Percentiles rank a stretch among this genome's conserved stretches.
These are phyloP conservation scores for Drosophila ananassae DNA, from an alignment of 1,140 invertebrate species.

Conservation along the genomic window DNA sequence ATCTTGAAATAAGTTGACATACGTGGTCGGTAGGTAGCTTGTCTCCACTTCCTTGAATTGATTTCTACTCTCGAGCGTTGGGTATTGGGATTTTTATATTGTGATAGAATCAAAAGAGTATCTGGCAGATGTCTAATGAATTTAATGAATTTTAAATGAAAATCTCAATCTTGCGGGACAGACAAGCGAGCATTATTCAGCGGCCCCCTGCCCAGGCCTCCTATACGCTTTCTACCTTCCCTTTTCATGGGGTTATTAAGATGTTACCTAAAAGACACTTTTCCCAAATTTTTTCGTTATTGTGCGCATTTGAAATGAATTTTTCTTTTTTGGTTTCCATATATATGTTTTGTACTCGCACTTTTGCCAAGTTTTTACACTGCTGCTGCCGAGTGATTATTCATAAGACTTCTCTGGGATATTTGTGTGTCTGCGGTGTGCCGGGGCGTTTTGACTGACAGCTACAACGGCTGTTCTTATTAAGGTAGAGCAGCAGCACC, in stretches of 20 bases:
- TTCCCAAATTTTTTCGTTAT: slow-evolving; percentile 18
- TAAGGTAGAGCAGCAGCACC: slow-evolving; percentile 42
- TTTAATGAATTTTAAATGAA: slow-evolving; percentile 35
- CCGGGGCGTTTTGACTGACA: slow-evolving; percentile 68
- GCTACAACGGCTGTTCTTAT: slow-evolving; percentile 58
- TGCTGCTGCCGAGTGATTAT: slow-evolving; percentile 62
- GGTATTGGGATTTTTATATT: slow-evolving; percentile 22
- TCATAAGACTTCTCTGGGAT: slow-evolving; percentile 58
- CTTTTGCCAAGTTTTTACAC: slow-evolving; percentile 68
- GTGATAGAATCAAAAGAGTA: slow-evolving; percentile 23
- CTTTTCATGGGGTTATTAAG: slow-evolving; percentile 57
- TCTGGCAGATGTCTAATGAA: slow-evolving; percentile 37
- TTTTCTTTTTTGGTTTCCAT: slow-evolving; percentile 38
- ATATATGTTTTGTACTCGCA: slow-evolving; percentile 34
- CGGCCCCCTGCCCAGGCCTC: slow-evolving; percentile 5
- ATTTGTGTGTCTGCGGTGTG: slow-evolving; percentile 38
- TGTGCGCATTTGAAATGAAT: slow-evolving; percentile 57
- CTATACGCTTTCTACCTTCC: slow-evolving; percentile 24
- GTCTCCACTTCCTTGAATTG: slow-evolving; percentile 22
- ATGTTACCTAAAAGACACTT: slow-evolving; percentile 56
- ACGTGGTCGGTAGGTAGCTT: slow-evolving; percentile 36
- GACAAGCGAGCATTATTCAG: slow-evolving; percentile 25
- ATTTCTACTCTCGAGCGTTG: slow-evolving; percentile 15
- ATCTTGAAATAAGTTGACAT: slow-evolving; percentile 54
- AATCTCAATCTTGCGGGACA: slow-evolving; percentile 31